phyloP scores from a whole-genome alignment of 2,113 vertebrate genomes.

The Neolamprologus ventralis region DNA sequence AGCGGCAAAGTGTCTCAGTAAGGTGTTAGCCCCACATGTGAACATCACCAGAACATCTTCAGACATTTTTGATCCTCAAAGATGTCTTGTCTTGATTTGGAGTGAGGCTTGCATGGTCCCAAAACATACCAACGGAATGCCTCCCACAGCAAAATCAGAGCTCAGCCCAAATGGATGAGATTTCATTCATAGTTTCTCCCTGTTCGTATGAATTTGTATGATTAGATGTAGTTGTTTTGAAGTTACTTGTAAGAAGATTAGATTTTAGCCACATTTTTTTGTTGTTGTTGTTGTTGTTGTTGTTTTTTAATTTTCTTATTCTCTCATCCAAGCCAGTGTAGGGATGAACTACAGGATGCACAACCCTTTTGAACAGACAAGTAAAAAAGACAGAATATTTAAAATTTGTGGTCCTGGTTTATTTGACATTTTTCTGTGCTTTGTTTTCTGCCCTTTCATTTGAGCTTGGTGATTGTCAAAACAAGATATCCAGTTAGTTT shows the following conservation, averaged over 20 bases:
- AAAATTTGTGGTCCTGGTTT: not conserved
- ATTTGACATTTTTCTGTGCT: not conserved
- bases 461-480: not conserved
- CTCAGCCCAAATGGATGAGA: not conserved
- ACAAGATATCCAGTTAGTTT: not conserved
- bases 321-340: not conserved
- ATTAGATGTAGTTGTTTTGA: not conserved
- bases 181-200: not conserved
- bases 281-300: not conserved
- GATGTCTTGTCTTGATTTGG: not conserved
- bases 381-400: not conserved
- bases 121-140: not conserved
- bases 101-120: not conserved
- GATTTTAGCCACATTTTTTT: not conserved
- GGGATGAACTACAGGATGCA: not conserved
- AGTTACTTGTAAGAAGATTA: not conserved
- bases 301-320: not conserved
- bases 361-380: not conserved
- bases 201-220: not conserved
- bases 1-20: not conserved
- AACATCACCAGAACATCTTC: not conserved
- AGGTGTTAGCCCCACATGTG: not conserved
- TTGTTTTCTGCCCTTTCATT: not conserved
- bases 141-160: not conserved
- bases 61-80: not conserved